Evolutionary conservation across 2,888 invertebrate genomes (phyloP), one percentile per base, ranked within the genome.

Genomic region (Drosophila testacea): DNA sequence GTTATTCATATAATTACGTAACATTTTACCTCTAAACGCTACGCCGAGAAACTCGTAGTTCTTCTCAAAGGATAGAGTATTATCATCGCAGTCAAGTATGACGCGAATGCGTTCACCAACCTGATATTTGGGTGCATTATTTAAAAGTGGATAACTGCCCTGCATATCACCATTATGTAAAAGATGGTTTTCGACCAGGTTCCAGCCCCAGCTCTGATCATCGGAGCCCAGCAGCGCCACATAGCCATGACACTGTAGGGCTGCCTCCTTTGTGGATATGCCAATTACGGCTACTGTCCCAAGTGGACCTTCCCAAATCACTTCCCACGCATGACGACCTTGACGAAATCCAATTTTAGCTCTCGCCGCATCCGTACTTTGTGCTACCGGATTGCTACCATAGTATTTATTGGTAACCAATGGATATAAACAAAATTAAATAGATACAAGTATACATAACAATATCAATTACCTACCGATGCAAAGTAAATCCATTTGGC

Each of bases 191-290:
- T 99, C 99, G 55, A 99, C 99, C 85, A 99, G 94, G 94, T 99
- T 99, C 99, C 99, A 99, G 11, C 99, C 99, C 99, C 99, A 99
- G 90, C 98, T 98, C 92, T 99, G 97, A 92, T 98, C 97, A 93
- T 99, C 98, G 5, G 97, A 96, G 34, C 99, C 99, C 73, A 99
- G 93, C 67, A 99, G 93, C 7, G 98, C 97, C 55, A 98, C 96
- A 94, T 99, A 99, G 61, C 99, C 99, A 89, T 96, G 97, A 92
- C 97, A 97, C 92, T 99, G 97, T 73, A 99, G 93, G 41, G 97
- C 95, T 9, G 99, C 98, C 91, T 99, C 98, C 93, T 97, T 97
- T 1, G 98, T 98, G 48, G 98, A 97, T 88, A 98, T 96, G n/a
- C 92, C 99, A 89, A 99, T 96, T 46, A 99, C 98, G 46, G 99